These are phyloP conservation scores for Lampris megalopsis DNA, from an alignment of 2,113 vertebrate genomes.

Conservation along the genomic window DNA sequence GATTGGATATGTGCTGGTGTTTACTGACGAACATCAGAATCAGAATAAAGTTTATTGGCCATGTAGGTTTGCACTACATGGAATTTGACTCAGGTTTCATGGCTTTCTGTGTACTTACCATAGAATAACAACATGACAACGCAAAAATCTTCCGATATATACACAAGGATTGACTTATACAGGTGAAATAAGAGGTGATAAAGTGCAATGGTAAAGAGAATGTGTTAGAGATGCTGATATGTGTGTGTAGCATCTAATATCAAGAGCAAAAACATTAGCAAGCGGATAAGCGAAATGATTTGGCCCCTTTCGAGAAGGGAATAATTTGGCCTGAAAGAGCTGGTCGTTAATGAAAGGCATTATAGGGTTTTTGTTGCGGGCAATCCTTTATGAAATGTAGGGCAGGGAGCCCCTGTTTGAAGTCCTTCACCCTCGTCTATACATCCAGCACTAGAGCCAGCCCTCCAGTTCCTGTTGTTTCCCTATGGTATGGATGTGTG, in stretches of 20 bases:
- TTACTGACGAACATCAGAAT: too few relatives aligned
- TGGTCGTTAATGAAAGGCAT: conserved; percentile 1
- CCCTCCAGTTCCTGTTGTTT: conserved; percentile 53
- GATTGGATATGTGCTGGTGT: conserved; percentile 16
- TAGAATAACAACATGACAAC: too few relatives aligned
- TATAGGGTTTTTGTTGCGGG: background rate
- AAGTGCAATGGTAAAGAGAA: too few relatives aligned
- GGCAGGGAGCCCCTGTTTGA: conserved; percentile 27
- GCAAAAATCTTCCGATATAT: too few relatives aligned
- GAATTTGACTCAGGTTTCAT: too few relatives aligned
- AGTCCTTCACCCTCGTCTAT: conserved; percentile 2
- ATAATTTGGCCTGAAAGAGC: background rate
- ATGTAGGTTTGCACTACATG: too few relatives aligned
- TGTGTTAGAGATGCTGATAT: too few relatives aligned
- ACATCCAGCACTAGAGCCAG: conserved; percentile 11
- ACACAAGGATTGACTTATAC: too few relatives aligned
- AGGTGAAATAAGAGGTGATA: too few relatives aligned
- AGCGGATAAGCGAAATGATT: conserved; percentile 1
- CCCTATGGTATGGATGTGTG: conserved; percentile 56
- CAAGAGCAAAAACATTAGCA: background rate
- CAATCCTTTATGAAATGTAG: conserved; percentile 46
- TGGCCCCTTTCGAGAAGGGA: background rate
- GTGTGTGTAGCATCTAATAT: too few relatives aligned
- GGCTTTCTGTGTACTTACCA: too few relatives aligned
- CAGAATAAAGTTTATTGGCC: too few relatives aligned